These are phyloP conservation scores for Drosophila anomalipes DNA, from an alignment of 2,888 invertebrate genomes.

Conservation along the genomic window DNA sequence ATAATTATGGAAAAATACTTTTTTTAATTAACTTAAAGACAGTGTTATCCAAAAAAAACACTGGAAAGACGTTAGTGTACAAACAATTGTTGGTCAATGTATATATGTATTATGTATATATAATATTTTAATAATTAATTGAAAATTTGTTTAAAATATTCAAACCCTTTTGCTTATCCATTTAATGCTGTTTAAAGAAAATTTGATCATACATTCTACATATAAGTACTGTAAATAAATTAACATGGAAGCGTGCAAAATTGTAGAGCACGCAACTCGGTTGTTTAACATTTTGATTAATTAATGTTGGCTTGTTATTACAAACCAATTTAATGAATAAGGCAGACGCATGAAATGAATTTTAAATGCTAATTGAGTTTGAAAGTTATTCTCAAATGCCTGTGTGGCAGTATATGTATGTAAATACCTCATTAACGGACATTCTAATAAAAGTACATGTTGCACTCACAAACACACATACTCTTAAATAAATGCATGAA, in stretches of 20 bases:
- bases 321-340: conserved; percentile 17
- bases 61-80: not conserved
- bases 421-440: conserved; percentile 32
- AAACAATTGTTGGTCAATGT: not conserved
- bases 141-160: not conserved
- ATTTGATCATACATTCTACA: not conserved
- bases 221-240: not conserved
- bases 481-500: not conserved
- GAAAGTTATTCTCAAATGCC: conserved; percentile 58
- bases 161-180: not conserved
- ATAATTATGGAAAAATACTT: not conserved
- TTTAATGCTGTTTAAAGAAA: not conserved
- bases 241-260: not conserved
- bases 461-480: conserved; percentile 7
- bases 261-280: not conserved
- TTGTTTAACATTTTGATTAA: conserved; percentile 30
- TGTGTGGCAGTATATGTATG: conserved; percentile 23
- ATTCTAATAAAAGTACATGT: conserved; percentile 23
- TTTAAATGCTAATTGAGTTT: conserved; percentile 73
- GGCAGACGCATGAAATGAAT: conserved; percentile 39
- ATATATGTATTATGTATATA: not conserved
- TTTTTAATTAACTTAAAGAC: not conserved
- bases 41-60: not conserved
- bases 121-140: not conserved
- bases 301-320: conserved; percentile 26